Base-by-base conservation (phyloP, 2,113 vertebrate genomes). In the Suricata suricatta region DNA sequence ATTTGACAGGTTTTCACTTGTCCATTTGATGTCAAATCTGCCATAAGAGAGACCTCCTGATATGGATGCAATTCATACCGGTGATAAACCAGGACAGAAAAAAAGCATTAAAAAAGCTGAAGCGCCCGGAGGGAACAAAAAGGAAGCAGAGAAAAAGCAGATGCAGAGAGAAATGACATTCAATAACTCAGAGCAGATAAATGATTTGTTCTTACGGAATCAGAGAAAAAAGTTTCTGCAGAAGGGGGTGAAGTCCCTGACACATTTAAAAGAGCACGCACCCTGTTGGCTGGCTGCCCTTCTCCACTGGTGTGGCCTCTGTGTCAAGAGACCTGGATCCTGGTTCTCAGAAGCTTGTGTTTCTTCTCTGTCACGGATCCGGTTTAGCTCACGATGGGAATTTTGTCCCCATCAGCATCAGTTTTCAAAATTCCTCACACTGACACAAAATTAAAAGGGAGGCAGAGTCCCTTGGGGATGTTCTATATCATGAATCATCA, bases 271-370 rank as follows among this genome's bases (percentile, higher is more conserved):
- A 68, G 76, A 66, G 64, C 2, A 44, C 29, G 16, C n/a, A 60
- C 31, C 41, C 77, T 52, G 27, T 95, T 97, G 96, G 97, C 96
- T 3, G 4, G 1, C 3, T 8, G 96, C 97, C 95, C 47, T 77
- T 68, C 64, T 64, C 47, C 69, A 54, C 25, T 80, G 1, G 54
- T 66, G 69, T 88, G 89, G 95, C 72, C 60, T 86, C 91, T 9
- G 2, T 60, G 85, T 85, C 82, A 74, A 89, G 44, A 69, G 92
- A 81, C 52, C 3, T 31, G 50, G 57, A 44, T 76, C 47, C 57
- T 66, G 88, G 84, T 96, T 98, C 95, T 96, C 97, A 98, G 96
- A 90, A 80, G 84, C 92, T 98, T 88, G 5, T 13, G 31, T 96
- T 96, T 97, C 97, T 94, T 95, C 66, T 41, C 25, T 71, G 38